Evolutionary conservation across 2,113 vertebrate species (phyloP).

Genomic region (Stigmatopora nigra): DNA sequence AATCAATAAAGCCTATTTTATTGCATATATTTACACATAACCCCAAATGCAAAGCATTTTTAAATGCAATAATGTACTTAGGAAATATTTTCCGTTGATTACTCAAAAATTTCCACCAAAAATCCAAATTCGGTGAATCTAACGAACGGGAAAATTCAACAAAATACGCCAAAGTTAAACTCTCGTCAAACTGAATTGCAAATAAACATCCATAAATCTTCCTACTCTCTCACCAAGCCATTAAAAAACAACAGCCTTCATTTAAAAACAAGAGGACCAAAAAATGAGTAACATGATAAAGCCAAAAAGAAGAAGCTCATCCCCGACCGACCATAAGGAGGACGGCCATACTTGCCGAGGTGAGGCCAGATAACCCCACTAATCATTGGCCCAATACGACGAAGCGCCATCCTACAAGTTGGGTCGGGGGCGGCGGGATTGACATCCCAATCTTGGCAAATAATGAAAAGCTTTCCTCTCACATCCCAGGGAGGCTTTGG

Average conservation of each 20-base stretch:
- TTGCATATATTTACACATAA: too few relatives aligned
- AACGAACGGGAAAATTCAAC: not conserved
- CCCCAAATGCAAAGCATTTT: not conserved
- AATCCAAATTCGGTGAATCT: not conserved
- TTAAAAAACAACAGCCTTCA: not conserved
- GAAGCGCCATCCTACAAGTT: slow-evolving; percentile 54
- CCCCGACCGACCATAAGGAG: slow-evolving; percentile 58
- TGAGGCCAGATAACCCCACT: slow-evolving; percentile 56
- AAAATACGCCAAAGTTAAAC: not conserved
- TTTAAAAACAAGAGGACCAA: slow-evolving; percentile 1
- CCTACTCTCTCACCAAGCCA: not conserved
- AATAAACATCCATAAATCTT: not conserved
- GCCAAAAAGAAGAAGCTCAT: slow-evolving; percentile 33
- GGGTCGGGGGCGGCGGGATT: slow-evolving; percentile 61
- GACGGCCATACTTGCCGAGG: slow-evolving; percentile 40
- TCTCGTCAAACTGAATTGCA: not conserved
- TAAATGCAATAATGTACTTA: not conserved
- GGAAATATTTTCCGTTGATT: not conserved
- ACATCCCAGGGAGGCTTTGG: slow-evolving; percentile 47
- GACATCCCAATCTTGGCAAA: slow-evolving; percentile 70
- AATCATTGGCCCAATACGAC: slow-evolving; percentile 67
- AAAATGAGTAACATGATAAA: slow-evolving; percentile 37
- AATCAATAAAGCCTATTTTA: too few relatives aligned
- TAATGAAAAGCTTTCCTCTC: slow-evolving; percentile 66
- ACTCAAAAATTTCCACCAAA: not conserved